Evolutionary conservation across 1,140 invertebrate genomes (phyloP), one percentile per base, ranked within the genome.

Genomic region (Bombus sylvicola): DNA sequence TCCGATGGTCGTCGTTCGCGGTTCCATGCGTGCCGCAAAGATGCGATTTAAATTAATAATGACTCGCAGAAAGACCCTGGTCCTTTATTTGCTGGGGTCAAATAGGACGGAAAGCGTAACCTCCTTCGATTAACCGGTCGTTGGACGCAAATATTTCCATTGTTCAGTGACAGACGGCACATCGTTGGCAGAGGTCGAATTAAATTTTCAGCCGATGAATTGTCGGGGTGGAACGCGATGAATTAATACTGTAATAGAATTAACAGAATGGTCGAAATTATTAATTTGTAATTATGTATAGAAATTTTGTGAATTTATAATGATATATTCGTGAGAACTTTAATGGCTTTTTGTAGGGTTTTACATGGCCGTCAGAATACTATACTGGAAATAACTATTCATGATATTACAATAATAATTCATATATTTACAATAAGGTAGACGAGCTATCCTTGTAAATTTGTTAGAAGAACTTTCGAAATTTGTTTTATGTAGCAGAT

Each of bases 11-110:
- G 64, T 66, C 34, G 6, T 18, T 31, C 34, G 72, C 59, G 80
- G 81, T 62, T 41, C 28, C 41, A 43, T 47, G 72, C 28, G 37
- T 41, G 59, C 57, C 57, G 9, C 75, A 10, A 37, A 31, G 59
- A 85, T 73, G 47, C 76, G 72, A 69, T 84, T 87, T 76, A 80
- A 79, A 87, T 87, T 83, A 78, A 81, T 75, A 84, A 74, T 87
- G 81, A 72, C 59, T 86, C 59, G 83, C 83, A 71, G 76, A 72
- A 85, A 72, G 68, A 25, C 37, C 53, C 34, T 37, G 37, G 18
- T 78, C 73, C 13, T 47, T 39, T 39, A n/a, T 41, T 59, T 10
- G n/a, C 28, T 4, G 3, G 28, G 59, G 8, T 22, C 59, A 6
- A 13, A 15, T 62, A 18, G 39, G 9, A 62, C 1, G 1, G 47